Conservation (phyloP, 2,113 vertebrate genomes). For the Paedocypris sp. region DNA sequence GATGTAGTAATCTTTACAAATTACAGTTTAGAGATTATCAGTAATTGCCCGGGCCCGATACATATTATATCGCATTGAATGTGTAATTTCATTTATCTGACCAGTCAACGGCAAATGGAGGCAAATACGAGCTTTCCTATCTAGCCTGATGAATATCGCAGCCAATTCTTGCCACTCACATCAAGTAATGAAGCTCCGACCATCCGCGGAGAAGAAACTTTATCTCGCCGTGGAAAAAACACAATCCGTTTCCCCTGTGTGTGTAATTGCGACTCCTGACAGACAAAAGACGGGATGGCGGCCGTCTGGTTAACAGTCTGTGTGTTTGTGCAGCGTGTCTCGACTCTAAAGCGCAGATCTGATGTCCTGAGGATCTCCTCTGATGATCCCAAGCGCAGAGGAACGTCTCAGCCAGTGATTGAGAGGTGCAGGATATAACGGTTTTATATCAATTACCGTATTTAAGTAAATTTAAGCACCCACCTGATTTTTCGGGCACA, state of each 20-base stretch:
- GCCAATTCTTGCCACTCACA: not conserved
- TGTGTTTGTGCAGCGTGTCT: constrained; percentile 34
- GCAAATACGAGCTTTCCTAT: constrained; percentile 18
- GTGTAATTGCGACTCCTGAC: constrained; percentile 42
- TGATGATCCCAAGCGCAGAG: too few relatives aligned
- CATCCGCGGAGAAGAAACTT: constrained; percentile 20
- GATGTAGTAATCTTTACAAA: constrained; percentile 34
- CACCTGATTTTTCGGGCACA: too few relatives aligned
- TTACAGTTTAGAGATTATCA: constrained; percentile 31
- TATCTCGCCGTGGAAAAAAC: constrained; percentile 26
- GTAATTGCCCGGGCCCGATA: constrained; percentile 32
- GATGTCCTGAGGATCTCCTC: constrained; percentile 7
- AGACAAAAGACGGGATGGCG: constrained; percentile 38
- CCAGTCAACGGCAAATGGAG: constrained; percentile 9
- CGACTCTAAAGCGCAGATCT: constrained; percentile 24
- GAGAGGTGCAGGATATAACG: too few relatives aligned
- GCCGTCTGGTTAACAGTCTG: constrained; percentile 44
- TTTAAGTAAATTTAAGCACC: too few relatives aligned
- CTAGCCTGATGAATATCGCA: constrained; percentile 15
- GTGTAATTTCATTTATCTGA: constrained; percentile 28
- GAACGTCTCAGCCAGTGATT: too few relatives aligned
- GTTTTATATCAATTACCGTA: too few relatives aligned
- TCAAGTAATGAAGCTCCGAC: constrained; percentile 16
- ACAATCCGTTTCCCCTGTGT: constrained; percentile 27
- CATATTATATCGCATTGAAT: constrained; percentile 30